Evolutionary conservation across 2,113 vertebrate genomes (phyloP).

Genomic region (Phalacrocorax brasilianus): DNA sequence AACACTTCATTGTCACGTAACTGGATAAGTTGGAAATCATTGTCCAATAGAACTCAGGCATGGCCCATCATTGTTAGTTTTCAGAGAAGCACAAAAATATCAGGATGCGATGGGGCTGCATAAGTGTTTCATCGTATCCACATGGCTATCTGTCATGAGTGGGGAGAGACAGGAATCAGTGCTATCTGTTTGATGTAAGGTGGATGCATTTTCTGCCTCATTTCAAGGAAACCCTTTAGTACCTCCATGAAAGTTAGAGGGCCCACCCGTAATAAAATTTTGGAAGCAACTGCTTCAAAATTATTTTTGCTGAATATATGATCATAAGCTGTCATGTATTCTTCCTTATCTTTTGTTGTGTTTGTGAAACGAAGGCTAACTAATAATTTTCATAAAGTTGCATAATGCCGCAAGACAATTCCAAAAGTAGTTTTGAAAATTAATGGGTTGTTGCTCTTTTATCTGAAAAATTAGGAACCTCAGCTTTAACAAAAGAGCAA

Average conservation of each 20-base stretch:
- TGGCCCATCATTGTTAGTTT: background rate
- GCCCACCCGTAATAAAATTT: background rate
- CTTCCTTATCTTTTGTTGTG: background rate
- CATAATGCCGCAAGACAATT: background rate
- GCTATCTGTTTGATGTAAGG: background rate
- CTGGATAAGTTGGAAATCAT: background rate
- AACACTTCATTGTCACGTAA: background rate
- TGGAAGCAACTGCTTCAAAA: background rate
- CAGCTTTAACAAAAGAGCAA: background rate
- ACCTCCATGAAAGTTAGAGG: background rate
- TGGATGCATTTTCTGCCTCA: background rate
- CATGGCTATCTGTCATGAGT: background rate
- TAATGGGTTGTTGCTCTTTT: background rate
- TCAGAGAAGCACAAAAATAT: background rate
- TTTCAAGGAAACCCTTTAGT: background rate
- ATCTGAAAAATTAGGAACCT: background rate
- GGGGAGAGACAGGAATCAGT: background rate
- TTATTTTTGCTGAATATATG: background rate
- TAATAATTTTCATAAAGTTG: background rate
- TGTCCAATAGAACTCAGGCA: background rate
- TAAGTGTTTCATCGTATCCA: background rate
- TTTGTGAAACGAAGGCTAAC: background rate
- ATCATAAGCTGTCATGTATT: background rate
- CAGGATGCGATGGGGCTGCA: accelerated
- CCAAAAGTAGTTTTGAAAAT: background rate